phyloP scores from a whole-genome alignment of 2,797 vertebrate genomes.

The Macropus fuliginosus region DNA sequence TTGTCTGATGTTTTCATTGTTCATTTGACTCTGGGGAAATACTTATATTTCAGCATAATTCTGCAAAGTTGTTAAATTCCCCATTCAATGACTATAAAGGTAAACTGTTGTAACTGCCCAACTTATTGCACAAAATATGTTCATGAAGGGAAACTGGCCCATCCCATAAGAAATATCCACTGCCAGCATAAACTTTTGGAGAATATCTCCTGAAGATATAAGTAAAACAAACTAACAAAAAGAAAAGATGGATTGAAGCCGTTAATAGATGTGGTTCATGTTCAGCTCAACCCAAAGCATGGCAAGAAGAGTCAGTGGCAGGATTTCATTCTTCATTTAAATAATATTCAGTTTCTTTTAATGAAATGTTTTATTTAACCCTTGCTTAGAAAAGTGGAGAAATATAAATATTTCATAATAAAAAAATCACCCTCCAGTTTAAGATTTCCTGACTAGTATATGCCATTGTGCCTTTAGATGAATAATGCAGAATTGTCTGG shows the following conservation, averaged over 20 bases:
- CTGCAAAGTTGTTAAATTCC: not conserved
- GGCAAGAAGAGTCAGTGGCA: conserved; percentile 16
- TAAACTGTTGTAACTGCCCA: not conserved
- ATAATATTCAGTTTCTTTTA: not conserved
- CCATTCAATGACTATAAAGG: not conserved
- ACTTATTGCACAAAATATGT: not conserved
- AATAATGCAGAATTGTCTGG: conserved; percentile 21
- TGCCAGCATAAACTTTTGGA: conserved; percentile 6
- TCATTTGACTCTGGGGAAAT: not conserved
- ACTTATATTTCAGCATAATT: not conserved
- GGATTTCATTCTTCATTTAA: conserved; percentile 15
- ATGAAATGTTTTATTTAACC: conserved; percentile 39
- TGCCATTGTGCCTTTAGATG: conserved; percentile 49
- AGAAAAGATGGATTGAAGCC: not conserved
- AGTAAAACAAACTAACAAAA: not conserved
- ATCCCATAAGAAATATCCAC: conserved; percentile 21
- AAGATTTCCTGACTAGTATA: conserved; percentile 12
- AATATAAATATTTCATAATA: conserved; percentile 38
- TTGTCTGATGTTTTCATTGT: not conserved
- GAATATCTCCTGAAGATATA: conserved; percentile 32
- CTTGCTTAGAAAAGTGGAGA: conserved; percentile 23
- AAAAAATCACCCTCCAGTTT: conserved; percentile 40
- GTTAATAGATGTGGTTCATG: not conserved
- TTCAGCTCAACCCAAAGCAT: conserved; percentile 16
- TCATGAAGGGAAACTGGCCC: not conserved